Conservation (phyloP, 2,113 vertebrate genomes). For the Bos indicus region DNA sequence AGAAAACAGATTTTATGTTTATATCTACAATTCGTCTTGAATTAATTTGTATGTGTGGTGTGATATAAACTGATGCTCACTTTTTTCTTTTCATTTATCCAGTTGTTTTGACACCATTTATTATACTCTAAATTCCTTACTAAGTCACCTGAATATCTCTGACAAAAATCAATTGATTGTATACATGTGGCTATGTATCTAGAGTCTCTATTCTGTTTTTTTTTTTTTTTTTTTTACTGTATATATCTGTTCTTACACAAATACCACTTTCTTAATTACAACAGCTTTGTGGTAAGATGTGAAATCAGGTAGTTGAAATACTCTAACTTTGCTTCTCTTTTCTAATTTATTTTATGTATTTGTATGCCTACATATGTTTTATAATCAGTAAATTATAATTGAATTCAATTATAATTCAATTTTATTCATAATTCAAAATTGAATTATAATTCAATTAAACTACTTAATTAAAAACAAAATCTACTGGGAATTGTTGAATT, state of each 20-base stretch:
- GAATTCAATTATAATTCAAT: neutral
- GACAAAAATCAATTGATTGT: neutral
- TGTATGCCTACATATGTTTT: neutral
- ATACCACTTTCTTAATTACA: neutral
- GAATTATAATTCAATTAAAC: neutral
- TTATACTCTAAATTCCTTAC: neutral
- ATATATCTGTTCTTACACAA: neutral
- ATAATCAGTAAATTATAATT: neutral
- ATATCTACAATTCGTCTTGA: neutral
- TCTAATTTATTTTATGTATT: neutral
- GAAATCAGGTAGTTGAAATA: neutral
- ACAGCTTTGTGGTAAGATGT: neutral
- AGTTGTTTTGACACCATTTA: neutral
- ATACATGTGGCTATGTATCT: neutral
- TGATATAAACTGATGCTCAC: neutral
- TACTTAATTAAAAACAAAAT: neutral
- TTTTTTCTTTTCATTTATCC: conserved; percentile 7
- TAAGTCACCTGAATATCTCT: neutral
- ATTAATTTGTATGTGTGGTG: neutral
- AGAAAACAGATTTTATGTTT: neutral
- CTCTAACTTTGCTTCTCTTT: neutral
- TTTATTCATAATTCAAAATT: neutral
- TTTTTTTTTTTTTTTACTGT: neutral
- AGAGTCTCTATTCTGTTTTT: neutral
- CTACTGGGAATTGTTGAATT: neutral